Evolutionary conservation across 2,797 vertebrate genomes (phyloP), one percentile per base, ranked within the genome.

Genomic region (Phrynocephalus guinanensis): DNA sequence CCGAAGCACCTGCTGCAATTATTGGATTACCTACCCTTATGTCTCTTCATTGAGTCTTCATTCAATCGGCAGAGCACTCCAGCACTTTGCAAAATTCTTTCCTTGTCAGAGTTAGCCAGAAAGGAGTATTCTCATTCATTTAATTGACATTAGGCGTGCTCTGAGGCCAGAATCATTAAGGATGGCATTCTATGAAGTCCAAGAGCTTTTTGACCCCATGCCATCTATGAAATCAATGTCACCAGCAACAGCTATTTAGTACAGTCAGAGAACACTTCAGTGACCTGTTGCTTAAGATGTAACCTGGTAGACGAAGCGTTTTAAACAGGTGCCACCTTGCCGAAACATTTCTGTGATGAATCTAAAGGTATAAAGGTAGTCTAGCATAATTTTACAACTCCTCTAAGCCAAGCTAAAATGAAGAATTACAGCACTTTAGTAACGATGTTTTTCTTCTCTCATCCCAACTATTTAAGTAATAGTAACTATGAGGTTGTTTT

Each of bases 1-100:
- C 75, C n/a, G 48, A 6, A 77, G 50, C 71, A 48, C 33, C 82
- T 82, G 60, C 48, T 77, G 63, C 78, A 86, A 86, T 83, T 89
- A 80, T 20, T 38, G 18, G 56, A 86, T 73, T 44, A 52, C 71
- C 50, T 26, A 56, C 76, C 68, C 2, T 83, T 60, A 44, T 15
- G 5, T 48, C 44, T 50, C 7, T 52, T n/a, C 70, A 76, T 85
- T 77, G 24, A 44, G 56, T 26, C 5, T 52, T 44, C 50, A 68
- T 52, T 73, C 60, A 52, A 10, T 44, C n/a, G 60, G 11, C 10
- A 67, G 16, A 80, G 22, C 24, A 44, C 26, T 26, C 52, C 38
- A 82, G 50, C 18, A 52, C 33, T 33, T 66, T 33, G n/a, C 52
- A 33, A 70, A 72, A 77, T 44, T 60, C 28, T 4, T 28, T 18